A percentile compares a stretch with the other conserved stretches of the same genome.
phyloP scores from a whole-genome alignment of 1,140 invertebrate genomes.

The Drosophila arawakana region DNA sequence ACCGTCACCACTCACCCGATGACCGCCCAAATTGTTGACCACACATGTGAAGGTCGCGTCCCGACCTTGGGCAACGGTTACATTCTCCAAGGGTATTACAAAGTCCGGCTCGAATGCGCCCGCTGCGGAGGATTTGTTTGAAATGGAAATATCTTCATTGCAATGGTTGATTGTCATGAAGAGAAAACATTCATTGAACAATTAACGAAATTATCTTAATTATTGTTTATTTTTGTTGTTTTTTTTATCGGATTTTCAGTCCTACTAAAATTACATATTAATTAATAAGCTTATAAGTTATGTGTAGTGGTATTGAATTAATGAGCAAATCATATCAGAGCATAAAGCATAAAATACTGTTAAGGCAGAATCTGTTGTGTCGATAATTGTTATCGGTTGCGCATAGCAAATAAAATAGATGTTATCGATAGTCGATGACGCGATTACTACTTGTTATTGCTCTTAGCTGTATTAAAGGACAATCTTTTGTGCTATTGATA shows the following conservation, averaged over 20 bases:
- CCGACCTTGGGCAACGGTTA: slow-evolving; percentile 93
- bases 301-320: no score
- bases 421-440: no score
- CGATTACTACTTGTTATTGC: no score
- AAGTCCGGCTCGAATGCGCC: slow-evolving; percentile 92
- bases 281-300: no score
- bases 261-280: no score
- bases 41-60: slow-evolving; percentile 95
- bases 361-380: no score
- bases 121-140: slow-evolving; percentile 83
- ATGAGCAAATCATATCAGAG: no score
- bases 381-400: no score
- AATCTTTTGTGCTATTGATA: no score
- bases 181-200: slow-evolving; percentile 75
- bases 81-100: slow-evolving; percentile 92
- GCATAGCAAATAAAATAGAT: no score
- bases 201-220: slow-evolving; percentile 68
- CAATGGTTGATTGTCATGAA: slow-evolving; percentile 74
- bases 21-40: slow-evolving; percentile 95
- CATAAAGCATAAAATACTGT: no score
- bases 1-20: slow-evolving; percentile 95
- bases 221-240: slow-evolving; percentile 34
- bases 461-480: no score
- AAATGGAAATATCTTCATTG: slow-evolving; percentile 84
- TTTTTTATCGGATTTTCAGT: slow-evolving; percentile 1